Conservation (phyloP, 1,140 invertebrate species). For the Pararge aegeria region DNA sequence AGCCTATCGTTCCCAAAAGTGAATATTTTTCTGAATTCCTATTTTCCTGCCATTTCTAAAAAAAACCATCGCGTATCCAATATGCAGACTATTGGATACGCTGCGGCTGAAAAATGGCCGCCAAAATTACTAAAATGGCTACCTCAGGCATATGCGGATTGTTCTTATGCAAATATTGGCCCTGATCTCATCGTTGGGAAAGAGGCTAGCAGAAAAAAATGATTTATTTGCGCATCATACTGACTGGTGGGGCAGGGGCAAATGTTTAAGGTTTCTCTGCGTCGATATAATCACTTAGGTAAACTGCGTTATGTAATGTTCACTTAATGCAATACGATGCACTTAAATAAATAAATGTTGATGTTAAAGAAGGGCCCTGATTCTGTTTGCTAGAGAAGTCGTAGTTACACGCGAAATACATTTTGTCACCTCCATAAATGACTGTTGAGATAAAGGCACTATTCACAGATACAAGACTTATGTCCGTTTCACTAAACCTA, state of each 20-base stretch:
- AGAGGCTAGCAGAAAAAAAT: constrained; percentile 12
- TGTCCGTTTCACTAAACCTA: no score
- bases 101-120: neutral
- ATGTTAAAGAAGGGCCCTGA: no score
- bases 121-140: constrained; percentile 6
- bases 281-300: neutral
- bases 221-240: constrained; percentile 22
- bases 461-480: no score
- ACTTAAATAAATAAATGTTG: no score
- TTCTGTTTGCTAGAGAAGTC: no score
- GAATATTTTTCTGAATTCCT: neutral
- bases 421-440: no score
- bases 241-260: constrained; percentile 1
- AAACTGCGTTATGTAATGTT: constrained; percentile 12
- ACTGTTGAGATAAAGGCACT: no score
- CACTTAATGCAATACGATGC: neutral
- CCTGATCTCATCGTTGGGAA: constrained; percentile 34
- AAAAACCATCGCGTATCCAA: neutral
- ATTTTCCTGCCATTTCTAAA: no score
- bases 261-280: constrained; percentile 10
- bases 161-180: constrained; percentile 39
- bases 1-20: neutral
- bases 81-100: neutral
- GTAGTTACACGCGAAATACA: no score
- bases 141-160: constrained; percentile 15